Conservation (phyloP, 2,797 vertebrate species). For the Pyrrhura leucotis region DNA sequence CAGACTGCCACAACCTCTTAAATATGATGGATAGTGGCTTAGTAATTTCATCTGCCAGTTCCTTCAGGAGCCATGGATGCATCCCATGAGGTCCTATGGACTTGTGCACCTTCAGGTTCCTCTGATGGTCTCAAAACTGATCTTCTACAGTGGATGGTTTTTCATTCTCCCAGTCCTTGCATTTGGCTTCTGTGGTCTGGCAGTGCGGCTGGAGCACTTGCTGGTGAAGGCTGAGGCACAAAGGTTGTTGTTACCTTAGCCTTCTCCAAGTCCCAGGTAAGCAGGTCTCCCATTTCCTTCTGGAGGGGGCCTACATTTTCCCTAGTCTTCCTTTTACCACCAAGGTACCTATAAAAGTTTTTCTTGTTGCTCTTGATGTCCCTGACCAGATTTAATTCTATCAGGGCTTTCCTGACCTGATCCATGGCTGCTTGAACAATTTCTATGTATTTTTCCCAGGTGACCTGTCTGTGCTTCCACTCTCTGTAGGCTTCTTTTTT, state of each 20-base stretch:
- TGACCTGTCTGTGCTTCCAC: neutral
- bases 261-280: neutral
- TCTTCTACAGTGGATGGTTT: neutral
- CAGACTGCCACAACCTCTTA: neutral
- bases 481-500: neutral
- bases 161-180: neutral
- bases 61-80: neutral
- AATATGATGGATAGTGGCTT: neutral
- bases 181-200: neutral
- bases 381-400: neutral
- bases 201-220: neutral
- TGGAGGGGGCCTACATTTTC: neutral
- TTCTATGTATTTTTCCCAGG: neutral
- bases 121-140: neutral
- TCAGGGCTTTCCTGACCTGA: neutral
- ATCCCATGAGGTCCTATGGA: neutral
- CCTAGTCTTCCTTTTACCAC: neutral
- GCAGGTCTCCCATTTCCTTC: neutral
- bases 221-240: neutral
- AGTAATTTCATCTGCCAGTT: neutral
- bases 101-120: neutral
- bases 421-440: neutral
- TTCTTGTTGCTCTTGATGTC: neutral
- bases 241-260: neutral
- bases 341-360: neutral